Conservation (phyloP, 2,888 invertebrate genomes). For the Allolobophora icterica region DNA sequence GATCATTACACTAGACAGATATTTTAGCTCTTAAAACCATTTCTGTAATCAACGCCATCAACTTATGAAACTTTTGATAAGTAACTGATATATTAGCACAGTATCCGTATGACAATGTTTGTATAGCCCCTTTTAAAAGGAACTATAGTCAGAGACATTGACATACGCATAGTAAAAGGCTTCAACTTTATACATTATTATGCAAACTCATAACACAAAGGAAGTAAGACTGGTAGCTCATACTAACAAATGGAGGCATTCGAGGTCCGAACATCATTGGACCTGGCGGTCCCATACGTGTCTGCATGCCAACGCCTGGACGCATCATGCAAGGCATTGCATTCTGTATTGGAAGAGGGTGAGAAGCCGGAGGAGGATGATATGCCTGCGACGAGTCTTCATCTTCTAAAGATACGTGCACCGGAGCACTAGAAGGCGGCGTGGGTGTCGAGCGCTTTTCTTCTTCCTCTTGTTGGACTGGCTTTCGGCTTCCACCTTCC, state of each 20-base stretch:
- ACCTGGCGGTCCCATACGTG: conserved; percentile 54
- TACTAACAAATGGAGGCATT: conserved; percentile 56
- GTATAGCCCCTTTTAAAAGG: too few species aligned
- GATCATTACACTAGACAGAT: too few species aligned
- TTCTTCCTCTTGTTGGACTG: conserved; percentile 29
- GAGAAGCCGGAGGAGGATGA: conserved; percentile 45
- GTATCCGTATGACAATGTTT: too few species aligned
- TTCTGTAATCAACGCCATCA: not conserved
- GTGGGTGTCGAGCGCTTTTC: conserved; percentile 30
- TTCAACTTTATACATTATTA: not conserved
- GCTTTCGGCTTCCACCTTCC: conserved; percentile 76
- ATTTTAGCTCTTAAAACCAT: too few species aligned
- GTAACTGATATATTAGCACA: not conserved
- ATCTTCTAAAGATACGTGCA: conserved; percentile 23
- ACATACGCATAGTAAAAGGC: too few species aligned
- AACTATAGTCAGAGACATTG: too few species aligned
- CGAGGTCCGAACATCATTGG: conserved; percentile 62
- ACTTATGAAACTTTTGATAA: not conserved
- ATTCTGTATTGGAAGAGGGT: conserved; percentile 37
- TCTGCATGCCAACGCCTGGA: conserved; percentile 34
- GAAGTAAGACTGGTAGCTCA: not conserved
- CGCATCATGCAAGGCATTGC: conserved; percentile 41
- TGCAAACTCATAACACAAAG: not conserved
- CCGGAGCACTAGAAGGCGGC: not conserved
- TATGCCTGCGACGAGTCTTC: conserved; percentile 26